phyloP scores from a whole-genome alignment of 2,888 invertebrate genomes.

The Eremobia ochroleuca region DNA sequence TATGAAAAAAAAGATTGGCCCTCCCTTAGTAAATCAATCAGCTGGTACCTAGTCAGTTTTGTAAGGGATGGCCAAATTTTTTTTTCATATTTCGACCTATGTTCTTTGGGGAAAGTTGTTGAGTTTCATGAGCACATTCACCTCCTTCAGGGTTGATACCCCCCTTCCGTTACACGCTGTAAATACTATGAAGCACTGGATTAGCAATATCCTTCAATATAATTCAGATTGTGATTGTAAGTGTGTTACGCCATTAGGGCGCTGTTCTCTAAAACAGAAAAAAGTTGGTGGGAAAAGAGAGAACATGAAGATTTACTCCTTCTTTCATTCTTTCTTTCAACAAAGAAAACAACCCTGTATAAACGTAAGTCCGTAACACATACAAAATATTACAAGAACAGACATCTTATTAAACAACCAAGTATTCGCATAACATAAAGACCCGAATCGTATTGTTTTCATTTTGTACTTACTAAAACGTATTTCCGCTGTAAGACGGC shows the following conservation, averaged over 20 bases:
- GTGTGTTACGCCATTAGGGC: not conserved
- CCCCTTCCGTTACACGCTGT: no score
- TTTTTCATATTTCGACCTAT: no score
- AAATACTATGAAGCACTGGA: no score
- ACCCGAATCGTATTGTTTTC: conserved; percentile 44
- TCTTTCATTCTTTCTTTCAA: not conserved
- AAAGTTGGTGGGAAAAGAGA: no score
- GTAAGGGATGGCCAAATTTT: no score
- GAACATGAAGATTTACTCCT: not conserved
- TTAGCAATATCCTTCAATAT: no score
- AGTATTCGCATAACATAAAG: conserved; percentile 44
- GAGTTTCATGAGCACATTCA: no score
- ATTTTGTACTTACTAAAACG: conserved; percentile 60
- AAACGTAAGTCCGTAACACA: conserved; percentile 3
- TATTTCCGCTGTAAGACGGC: conserved; percentile 61
- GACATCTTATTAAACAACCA: conserved; percentile 24
- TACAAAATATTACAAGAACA: conserved; percentile 13
- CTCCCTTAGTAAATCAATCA: no score
- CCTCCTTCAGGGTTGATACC: no score
- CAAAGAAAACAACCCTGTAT: not conserved
- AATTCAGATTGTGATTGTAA: not conserved
- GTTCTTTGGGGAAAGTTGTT: no score
- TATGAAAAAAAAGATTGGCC: no score
- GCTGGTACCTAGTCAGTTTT: no score
- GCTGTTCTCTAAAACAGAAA: not conserved